Evolutionary conservation across 2,888 invertebrate species (phyloP), one percentile per base, ranked within the genome.

Genomic region (Pseudanteris insignis): DNA sequence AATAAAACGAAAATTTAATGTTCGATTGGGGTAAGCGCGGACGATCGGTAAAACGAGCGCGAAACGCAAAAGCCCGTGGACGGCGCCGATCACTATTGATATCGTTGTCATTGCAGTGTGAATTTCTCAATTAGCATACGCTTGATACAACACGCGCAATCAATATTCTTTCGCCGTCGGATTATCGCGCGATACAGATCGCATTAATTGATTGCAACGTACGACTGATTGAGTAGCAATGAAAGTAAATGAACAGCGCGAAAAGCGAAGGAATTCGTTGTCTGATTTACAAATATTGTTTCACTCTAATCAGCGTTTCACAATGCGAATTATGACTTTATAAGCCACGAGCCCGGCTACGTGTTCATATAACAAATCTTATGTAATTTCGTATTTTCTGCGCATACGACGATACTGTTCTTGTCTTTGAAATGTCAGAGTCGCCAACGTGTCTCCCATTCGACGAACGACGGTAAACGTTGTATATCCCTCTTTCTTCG

Each of bases 361-460:
- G 55, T 25, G 32, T 58, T 32, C 32, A 11, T 38, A 47, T 14
- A 50, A 40, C 36, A 26, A 51, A 58, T 40, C 58, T 63, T 63
- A 59, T 58, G 58, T 63, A 63, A 63, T 58, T 54, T 58, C 11
- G 36, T 41, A 37, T 46, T 46, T 63, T 51, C 53, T 57, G 62
- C 62, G 57, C 53, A 55, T 51, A 59, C 59, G 55, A 63, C 59
- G 59, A 55, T 55, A 55, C 47, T 47, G 47, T 59, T 63, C 54
- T 54, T 47, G 50, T 59, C 59, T 63, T 51, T 63, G 55, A 63
- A 63, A 63, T 63, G 63, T 59, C 63, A 63, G 63, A 63, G 63
- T 63, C 63, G 63, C 60, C 63, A 63, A 26, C 43, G 10, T 55
- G 63, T 63, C 63, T 63, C 63, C 47, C 47, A 38, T 59, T 59